phyloP scores from a whole-genome alignment of 1,140 invertebrate species.

The Arctopsyche grandis region DNA sequence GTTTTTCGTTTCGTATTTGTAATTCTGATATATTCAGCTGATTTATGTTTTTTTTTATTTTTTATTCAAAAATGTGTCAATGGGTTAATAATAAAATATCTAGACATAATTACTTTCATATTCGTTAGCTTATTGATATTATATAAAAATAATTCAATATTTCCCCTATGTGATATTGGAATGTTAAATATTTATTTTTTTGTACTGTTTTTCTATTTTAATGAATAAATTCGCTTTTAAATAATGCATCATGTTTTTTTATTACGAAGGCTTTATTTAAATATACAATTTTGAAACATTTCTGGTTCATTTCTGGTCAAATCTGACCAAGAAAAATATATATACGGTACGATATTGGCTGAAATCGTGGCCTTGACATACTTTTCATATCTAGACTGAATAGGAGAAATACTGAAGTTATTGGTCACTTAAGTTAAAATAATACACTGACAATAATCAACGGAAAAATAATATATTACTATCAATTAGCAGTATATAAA shows the following conservation, averaged over 20 bases:
- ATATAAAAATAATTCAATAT: conserved; percentile 36
- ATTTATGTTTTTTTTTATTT: not conserved
- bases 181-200: conserved; percentile 38
- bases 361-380: not conserved
- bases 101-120: not conserved
- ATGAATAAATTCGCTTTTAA: conserved; percentile 19
- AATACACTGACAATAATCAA: too few species aligned
- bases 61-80: not conserved
- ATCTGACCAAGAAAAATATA: not conserved
- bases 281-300: not conserved
- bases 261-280: conserved; percentile 56
- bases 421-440: too few species aligned
- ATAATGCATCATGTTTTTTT: conserved; percentile 37
- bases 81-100: not conserved
- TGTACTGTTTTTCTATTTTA: conserved; percentile 33
- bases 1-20: not conserved
- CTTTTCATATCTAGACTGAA: not conserved
- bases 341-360: too few species aligned
- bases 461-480: too few species aligned
- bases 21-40: not conserved
- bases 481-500: too few species aligned
- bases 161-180: conserved; percentile 27
- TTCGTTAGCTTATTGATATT: conserved; percentile 28
- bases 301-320: not conserved
- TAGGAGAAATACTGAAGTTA: too few species aligned